Evolutionary conservation across 1,140 invertebrate species (phyloP).

Genomic region (Bombus waltoni): DNA sequence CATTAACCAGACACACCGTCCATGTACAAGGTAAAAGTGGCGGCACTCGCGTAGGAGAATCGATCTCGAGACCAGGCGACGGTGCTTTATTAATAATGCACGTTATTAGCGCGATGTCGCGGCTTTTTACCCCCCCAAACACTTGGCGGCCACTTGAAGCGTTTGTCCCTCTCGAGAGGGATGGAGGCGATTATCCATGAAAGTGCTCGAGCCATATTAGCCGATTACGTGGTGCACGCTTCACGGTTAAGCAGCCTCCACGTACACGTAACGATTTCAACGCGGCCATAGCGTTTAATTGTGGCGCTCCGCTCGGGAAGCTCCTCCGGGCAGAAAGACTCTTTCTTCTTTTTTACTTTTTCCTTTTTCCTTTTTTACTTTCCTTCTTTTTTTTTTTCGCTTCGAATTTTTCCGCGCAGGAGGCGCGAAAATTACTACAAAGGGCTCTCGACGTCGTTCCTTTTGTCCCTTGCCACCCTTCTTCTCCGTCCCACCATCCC

Average conservation of each 20-base stretch:
- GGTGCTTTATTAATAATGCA: slow-evolving; percentile 29
- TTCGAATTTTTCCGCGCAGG: slow-evolving; percentile 50
- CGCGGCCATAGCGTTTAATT: slow-evolving; percentile 27
- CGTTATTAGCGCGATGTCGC: slow-evolving; percentile 25
- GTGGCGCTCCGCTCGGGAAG: slow-evolving; percentile 40
- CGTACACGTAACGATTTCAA: slow-evolving; percentile 30
- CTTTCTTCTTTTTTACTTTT: neutral
- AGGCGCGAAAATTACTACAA: slow-evolving; percentile 50
- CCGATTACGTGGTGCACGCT: slow-evolving; percentile 15
- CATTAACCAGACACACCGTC: neutral
- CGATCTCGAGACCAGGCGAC: neutral
- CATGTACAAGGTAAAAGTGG: neutral
- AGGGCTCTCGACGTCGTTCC: slow-evolving; percentile 30
- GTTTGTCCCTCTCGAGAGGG: slow-evolving; percentile 25
- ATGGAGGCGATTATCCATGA: slow-evolving; percentile 38
- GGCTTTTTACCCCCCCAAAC: slow-evolving; percentile 27
- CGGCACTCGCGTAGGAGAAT: neutral
- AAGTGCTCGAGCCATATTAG: slow-evolving; percentile 39
- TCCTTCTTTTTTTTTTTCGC: slow-evolving; percentile 5
- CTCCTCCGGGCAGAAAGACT: slow-evolving; percentile 38
- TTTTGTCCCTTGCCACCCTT: neutral
- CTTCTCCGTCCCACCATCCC: neutral
- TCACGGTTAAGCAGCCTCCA: slow-evolving; percentile 30
- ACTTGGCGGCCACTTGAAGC: slow-evolving; percentile 33
- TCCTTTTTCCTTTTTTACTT: too few species aligned